Base-by-base conservation (phyloP, 2,888 invertebrate species). In the Torymus aiolomorphi region DNA sequence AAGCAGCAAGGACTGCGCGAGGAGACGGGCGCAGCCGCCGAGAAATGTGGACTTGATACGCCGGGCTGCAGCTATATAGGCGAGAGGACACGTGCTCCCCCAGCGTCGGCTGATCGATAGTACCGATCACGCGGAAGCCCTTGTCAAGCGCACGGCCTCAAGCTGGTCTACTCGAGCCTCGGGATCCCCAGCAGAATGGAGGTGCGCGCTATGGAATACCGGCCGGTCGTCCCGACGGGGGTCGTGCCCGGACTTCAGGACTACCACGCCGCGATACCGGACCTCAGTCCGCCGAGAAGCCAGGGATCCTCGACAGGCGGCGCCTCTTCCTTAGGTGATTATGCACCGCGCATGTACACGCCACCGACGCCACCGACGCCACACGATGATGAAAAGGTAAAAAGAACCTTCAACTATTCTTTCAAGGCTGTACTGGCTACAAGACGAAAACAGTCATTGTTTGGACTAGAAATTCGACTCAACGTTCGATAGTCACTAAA, bases 191-290 rank as follows among this genome's bases (percentile, higher is more conserved):
- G 85, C 87, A 92, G 87, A 84, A 92, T 93, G 92, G 92, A 93
- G 89, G 92, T 92, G 83, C 91, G 92, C 81, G 90, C 92, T 75
- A 92, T 93, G 88, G 93, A 93, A 86, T 93, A 92, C 85, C 91
- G 92, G 80, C 92, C 92, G 86, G 89, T 88, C 87, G 89, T 88
- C 86, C 91, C 90, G 87, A 89, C 87, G 87, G 92, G 88, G 90
- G 91, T 87, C 75, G 87, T 88, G 57, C 85, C 88, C 74, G 87
- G 88, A 76, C 85, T 90, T 77, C 90, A 89, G 86, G 90, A 90
- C 84, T 90, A 90, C 85, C 90, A 90, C 85, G 89, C 90, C 78
- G 87, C 89, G n/a, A 89, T 90, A 77, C 90, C 90, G 78, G 90
- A 90, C 76, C 87, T 90, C 54, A 90, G 90, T 79, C 90, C 90